Conservation (phyloP, 2,113 vertebrate genomes). For the Sinosuthora webbiana region DNA sequence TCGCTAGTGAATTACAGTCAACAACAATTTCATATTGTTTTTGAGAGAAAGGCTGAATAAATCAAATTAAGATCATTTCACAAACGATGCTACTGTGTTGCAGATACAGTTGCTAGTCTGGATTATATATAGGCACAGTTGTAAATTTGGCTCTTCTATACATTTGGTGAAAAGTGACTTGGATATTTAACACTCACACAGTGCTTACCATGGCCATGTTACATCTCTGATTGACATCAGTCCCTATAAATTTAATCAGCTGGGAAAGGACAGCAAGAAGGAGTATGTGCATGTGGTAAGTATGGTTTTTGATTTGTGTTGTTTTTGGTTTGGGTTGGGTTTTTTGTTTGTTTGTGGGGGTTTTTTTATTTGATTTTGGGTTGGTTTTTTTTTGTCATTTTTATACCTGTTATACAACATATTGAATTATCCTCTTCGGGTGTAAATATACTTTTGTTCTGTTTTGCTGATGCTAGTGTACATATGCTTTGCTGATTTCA, state of each 20-base stretch:
- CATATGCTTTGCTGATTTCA: background rate
- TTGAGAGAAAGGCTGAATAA: background rate
- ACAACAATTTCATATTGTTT: background rate
- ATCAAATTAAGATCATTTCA: background rate
- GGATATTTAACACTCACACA: constrained; percentile 63
- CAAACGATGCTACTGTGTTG: background rate
- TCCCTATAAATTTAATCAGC: constrained; percentile 93
- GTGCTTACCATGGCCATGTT: constrained; percentile 95
- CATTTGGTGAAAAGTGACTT: constrained; percentile 27
- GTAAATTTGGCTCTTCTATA: constrained; percentile 16
- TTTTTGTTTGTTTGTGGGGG: background rate
- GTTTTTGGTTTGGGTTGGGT: background rate
- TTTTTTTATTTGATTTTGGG: no score
- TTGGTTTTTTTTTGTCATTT: background rate
- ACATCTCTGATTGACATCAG: constrained; percentile 97
- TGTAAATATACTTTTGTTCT: background rate
- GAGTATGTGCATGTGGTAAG: constrained; percentile 94
- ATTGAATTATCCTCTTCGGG: background rate
- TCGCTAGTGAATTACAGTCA: background rate
- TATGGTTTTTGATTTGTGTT: background rate
- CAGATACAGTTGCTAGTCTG: background rate
- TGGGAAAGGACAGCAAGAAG: constrained; percentile 79
- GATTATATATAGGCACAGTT: background rate
- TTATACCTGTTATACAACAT: background rate
- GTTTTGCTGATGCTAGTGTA: background rate